These are phyloP conservation scores for Drosophila orena DNA, from an alignment of 1,140 invertebrate genomes.

Conservation along the genomic window DNA sequence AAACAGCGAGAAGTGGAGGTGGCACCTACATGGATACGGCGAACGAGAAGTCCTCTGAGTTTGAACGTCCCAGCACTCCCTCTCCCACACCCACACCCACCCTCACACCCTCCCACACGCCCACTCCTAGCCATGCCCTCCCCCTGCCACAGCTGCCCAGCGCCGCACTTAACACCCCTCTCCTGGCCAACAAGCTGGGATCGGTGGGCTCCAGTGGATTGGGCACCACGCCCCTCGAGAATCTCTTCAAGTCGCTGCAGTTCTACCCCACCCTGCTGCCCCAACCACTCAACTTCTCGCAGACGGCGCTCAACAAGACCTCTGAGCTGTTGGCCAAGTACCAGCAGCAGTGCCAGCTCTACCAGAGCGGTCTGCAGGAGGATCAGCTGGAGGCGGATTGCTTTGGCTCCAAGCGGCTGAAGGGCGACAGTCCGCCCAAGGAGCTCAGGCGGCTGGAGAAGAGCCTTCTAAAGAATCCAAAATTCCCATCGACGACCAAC, in stretches of 20 bases:
- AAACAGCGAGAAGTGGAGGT: constrained; percentile 37
- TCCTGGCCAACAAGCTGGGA: constrained; percentile 68
- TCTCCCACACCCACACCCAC: constrained; percentile 51
- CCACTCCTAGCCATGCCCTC: constrained; percentile 45
- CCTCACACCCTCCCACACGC: constrained; percentile 38
- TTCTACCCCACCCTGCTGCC: constrained; percentile 81
- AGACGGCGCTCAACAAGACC: constrained; percentile 81
- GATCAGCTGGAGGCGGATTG: constrained; percentile 54
- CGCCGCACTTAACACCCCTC: constrained; percentile 47
- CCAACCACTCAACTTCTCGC: constrained; percentile 82
- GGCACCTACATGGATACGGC: constrained; percentile 39
- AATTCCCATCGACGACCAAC: constrained; percentile 17
- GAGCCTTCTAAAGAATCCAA: constrained; percentile 66
- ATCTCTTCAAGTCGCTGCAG: constrained; percentile 82
- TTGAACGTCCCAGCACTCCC: constrained; percentile 54
- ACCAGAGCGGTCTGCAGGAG: constrained; percentile 65
- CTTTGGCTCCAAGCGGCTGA: constrained; percentile 58
- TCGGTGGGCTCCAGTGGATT: constrained; percentile 23
- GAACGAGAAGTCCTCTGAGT: constrained; percentile 51
- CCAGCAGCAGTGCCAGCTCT: constrained; percentile 81
- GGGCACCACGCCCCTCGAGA: constrained; percentile 72
- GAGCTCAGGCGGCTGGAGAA: constrained; percentile 79
- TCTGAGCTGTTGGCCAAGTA: constrained; percentile 80
- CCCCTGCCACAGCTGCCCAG: constrained; percentile 52
- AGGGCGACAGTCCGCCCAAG: constrained; percentile 59